Base-by-base conservation (phyloP, 1,140 invertebrate genomes). In the Penaeus japonicus region DNA sequence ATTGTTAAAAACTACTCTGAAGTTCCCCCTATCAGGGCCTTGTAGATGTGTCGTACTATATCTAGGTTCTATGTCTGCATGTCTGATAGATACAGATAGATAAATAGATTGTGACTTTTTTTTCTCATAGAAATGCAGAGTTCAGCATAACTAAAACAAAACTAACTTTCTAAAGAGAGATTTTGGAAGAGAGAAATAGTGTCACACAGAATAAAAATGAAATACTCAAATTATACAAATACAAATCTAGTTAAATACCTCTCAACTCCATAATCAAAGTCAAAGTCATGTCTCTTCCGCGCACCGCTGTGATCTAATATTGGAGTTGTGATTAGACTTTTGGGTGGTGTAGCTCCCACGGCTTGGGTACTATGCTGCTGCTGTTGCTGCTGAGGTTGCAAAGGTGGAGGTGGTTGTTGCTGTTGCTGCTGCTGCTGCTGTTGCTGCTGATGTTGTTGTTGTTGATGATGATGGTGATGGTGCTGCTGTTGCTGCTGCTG, bases 271-370 rank as follows among this genome's bases (percentile, higher is more conserved):
- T 93, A 94, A 89, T 95, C 94, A 89, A 92, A 92, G 87, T 93
- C 93, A 70, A 92, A 91, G 89, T 94, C 94, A 80, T 94, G 94
- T 86, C 95, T 93, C 92, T 95, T 95, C 80, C 95, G 92, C 70
- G 94, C 93, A 73, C 94, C 94, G 86, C 93, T 94, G 85, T 95
- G 94, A 92, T 95, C 94, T 83, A 95, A 92, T 89, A 95, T 95
- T 62, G 94, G 94, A 90, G 94, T 95, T 89, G 95, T 94, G 91
- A 94, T 89, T 22, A 89, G 85, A 73, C 88, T 85, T 80, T 89
- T 89, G 4, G 88, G 88, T 55, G 88, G 84, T 30, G 83, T 89
- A 59, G 39, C 62, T 39, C 65, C 55, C 24, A 84, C 75, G 20
- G 59, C 78, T 81, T 85, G 84, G n/a, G 83, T 53, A 39, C 27